Base-by-base conservation (phyloP, 2,797 vertebrate species). In the Triplophysa bombifrons region DNA sequence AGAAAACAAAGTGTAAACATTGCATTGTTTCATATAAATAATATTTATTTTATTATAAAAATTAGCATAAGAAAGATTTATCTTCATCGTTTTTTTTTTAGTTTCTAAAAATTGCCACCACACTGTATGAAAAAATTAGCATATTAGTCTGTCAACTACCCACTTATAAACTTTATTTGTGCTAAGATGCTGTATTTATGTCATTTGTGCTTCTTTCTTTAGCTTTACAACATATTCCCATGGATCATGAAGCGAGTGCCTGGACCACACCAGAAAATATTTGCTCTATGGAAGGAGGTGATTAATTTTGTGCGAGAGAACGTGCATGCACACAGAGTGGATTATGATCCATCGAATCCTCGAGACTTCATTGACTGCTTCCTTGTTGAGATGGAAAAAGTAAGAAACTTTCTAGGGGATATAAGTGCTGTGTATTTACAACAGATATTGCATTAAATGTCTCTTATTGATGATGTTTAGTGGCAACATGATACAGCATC, bases 341-440 rank as follows among this genome's bases (percentile, higher is more conserved):
- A 80, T 65, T 30, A 86, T 2, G 90, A 95, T 81, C 85, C 90
- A 0, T 80, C 84, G 2, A 84, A 89, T 63, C 92, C 90, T 1
- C 86, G 90, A 86, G 90, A 95, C 82, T 92, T 93, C 80, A 94
- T 92, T 0, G 93, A 95, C 1, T 83, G 90, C 81, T 95, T 92
- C 83, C 85, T 94, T 27, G 25, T 81, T 0, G 88, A 94, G 72
- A 86, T 94, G 74, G 88, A 85, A 71, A 90, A 94, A 82, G 94
- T 94, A 81, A 87, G 72, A 64, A 16, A 9, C 9, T 48, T 61
- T 27, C 8, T 22, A 2, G 10, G 22, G 34, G 34, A 4, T 34
- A 34, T 34, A 34, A 7, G 34, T 34, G 34, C 34, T 34, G 34
- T 34, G 34, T 34, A 34, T 34, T 34, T 6, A 1, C 0, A 34